Base-by-base conservation (phyloP, 2,888 invertebrate genomes). In the Yponomeuta cagnagella region DNA sequence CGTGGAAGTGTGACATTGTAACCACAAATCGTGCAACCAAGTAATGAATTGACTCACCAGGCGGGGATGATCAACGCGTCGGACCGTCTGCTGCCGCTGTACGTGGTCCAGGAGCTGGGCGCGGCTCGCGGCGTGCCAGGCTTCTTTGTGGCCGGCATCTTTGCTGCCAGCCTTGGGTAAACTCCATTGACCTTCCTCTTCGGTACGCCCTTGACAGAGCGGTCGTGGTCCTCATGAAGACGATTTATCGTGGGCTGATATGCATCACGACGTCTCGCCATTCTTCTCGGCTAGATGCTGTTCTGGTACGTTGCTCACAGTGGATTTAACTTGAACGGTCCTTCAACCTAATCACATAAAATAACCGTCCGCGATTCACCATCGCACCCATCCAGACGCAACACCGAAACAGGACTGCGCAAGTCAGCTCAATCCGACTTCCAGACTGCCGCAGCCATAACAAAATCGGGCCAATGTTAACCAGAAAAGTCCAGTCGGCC, bases 81-180 rank as follows among this genome's bases (percentile, higher is more conserved):
- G 4, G 97, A 97, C 86, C 96, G 98, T 84, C 92, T 98, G 64
- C 93, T 98, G 73, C 98, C 98, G 0, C 93, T 96, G 63, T 98
- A 97, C 82, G 97, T 98, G 43, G 97, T 98, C 92, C 95, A 95
- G 73, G 94, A 95, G 73, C 93, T 98, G 81, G 96, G 97, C 0
- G 83, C 93, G 69, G 90, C 95, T 63, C 94, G 94, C 52, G 98
- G 98, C 0, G 89, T 98, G 1, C 96, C 98, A 1, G 98, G 98
- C 2, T 95, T 98, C 78, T 98, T 99, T 85, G 98, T 98, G 0
- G 97, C 98, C 5, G 98, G 98, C 31, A 97, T 99, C 73, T 99
- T 98, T 85, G 98, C 98, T 64, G 98, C 98, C 1, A 98, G 98
- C 79, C 94, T 98, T 76, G 98, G 98, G 98, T 98, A 93, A 81